These are phyloP conservation scores for Amphiprion clarkii DNA, from an alignment of 2,797 vertebrate genomes.

Conservation along the genomic window DNA sequence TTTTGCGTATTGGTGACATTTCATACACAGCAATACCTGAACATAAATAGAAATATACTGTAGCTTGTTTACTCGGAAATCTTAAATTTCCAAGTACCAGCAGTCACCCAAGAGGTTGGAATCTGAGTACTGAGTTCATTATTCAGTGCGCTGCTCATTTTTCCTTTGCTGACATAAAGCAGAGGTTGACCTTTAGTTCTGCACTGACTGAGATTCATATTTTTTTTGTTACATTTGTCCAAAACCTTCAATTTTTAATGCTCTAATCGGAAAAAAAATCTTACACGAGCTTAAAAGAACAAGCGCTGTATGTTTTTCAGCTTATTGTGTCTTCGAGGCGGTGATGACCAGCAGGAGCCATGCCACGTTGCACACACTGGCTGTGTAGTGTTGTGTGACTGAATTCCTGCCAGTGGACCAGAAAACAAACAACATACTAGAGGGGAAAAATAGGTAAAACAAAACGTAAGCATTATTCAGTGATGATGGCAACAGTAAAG, in stretches of 20 bases:
- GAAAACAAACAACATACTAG: slow-evolving; percentile 50
- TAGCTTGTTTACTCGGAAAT: slow-evolving; percentile 63
- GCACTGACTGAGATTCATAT: slow-evolving; percentile 7
- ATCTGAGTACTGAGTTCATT: slow-evolving; percentile 39
- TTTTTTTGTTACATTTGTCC: not conserved
- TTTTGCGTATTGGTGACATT: slow-evolving; percentile 11
- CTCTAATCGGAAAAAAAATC: not conserved
- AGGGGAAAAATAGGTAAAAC: slow-evolving; percentile 49
- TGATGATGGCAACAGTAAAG: slow-evolving; percentile 59
- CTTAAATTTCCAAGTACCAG: slow-evolving; percentile 48
- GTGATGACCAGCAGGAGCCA: slow-evolving; percentile 55
- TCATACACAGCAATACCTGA: not conserved
- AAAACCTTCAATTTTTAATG: not conserved
- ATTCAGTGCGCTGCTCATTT: slow-evolving; percentile 32
- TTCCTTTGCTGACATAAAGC: slow-evolving; percentile 30
- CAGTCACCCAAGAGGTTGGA: slow-evolving; percentile 25
- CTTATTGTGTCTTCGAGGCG: slow-evolving; percentile 51
- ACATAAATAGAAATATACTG: slow-evolving; percentile 26
- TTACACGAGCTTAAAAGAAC: not conserved
- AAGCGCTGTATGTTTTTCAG: slow-evolving; percentile 41
- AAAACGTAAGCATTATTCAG: slow-evolving; percentile 55
- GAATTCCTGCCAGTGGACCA: slow-evolving; percentile 42
- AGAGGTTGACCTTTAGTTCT: slow-evolving; percentile 40
- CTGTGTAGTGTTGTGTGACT: slow-evolving; percentile 42
- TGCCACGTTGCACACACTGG: slow-evolving; percentile 50